Evolutionary conservation across 53 echinoderm and acorn worm species (phyloP).

Genomic region (Temnopleurus reevesii): DNA sequence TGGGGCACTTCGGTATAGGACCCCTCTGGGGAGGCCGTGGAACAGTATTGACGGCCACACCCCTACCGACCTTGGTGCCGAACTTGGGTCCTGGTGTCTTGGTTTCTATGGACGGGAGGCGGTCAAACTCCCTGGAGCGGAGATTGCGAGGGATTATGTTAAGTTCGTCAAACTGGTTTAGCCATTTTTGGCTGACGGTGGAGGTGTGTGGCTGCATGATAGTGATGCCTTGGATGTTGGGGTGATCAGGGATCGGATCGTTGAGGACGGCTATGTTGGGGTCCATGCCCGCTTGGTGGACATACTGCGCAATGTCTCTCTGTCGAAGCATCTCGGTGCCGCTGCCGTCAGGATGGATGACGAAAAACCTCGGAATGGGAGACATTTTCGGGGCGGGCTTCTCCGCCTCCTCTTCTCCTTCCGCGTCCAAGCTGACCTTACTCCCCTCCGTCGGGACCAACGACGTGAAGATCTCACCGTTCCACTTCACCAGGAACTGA

Average conservation of each 20-base stretch:
- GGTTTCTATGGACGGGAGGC: slow-evolving; percentile 73
- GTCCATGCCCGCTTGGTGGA: slow-evolving; percentile 73
- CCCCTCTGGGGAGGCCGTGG: slow-evolving; percentile 24
- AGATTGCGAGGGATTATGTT: slow-evolving; percentile 90
- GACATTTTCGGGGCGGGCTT: slow-evolving; percentile 27
- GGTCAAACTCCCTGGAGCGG: slow-evolving; percentile 80
- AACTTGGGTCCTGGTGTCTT: slow-evolving; percentile 79
- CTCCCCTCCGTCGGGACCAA: slow-evolving; percentile 29
- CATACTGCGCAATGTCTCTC: slow-evolving; percentile 65
- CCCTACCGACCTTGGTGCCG: slow-evolving; percentile 89
- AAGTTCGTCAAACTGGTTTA: slow-evolving; percentile 72
- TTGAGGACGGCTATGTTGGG: slow-evolving; percentile 82
- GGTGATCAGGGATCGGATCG: slow-evolving; percentile 88
- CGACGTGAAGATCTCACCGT: slow-evolving; percentile 68
- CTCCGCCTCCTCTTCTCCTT: slow-evolving; percentile 29
- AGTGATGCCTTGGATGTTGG: slow-evolving; percentile 87
- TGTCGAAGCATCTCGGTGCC: slow-evolving; percentile 83
- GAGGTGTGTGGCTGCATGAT: slow-evolving; percentile 84
- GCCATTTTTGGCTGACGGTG: slow-evolving; percentile 70
- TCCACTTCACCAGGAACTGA: slow-evolving; percentile 73
- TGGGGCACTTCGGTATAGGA: slow-evolving; percentile 76
- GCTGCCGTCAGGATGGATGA: slow-evolving; percentile 83
- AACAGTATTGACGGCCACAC: slow-evolving; percentile 81
- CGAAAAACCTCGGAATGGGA: slow-evolving; percentile 85
- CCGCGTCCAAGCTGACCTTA: background rate